Percentiles rank a stretch among this genome's conserved stretches.
Conservation (phyloP, 2,888 invertebrate genomes). For the Drosophila seclusa region DNA sequence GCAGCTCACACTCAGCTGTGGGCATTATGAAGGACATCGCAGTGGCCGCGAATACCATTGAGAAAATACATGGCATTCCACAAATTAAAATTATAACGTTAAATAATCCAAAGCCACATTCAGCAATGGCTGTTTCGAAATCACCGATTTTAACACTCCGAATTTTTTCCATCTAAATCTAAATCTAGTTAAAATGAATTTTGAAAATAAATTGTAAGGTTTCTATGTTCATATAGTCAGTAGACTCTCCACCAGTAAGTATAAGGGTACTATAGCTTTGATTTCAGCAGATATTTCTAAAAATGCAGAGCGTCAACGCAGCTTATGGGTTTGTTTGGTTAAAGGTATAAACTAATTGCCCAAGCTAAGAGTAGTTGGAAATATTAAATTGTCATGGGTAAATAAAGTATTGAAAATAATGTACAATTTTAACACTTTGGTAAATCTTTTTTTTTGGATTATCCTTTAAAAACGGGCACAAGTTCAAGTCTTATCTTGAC, state of each 20-base stretch:
- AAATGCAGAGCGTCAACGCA: not conserved
- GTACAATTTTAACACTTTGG: not conserved
- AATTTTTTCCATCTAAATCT: conserved; percentile 32
- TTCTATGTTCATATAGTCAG: conserved; percentile 1
- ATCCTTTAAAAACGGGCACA: not conserved
- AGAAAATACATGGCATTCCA: conserved; percentile 88
- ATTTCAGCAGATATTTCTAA: not conserved
- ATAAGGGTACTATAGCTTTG: not conserved
- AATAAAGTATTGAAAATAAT: not conserved
- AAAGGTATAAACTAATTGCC: not conserved
- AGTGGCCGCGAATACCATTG: conserved; percentile 89
- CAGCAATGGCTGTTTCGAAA: conserved; percentile 89
- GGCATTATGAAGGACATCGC: conserved; percentile 90
- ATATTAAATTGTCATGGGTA: not conserved
- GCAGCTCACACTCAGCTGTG: conserved; percentile 90
- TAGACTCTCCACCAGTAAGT: not conserved
- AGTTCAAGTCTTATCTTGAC: not conserved
- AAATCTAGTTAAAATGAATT: conserved; percentile 30
- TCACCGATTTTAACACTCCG: conserved; percentile 84
- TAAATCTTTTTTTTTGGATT: not conserved
- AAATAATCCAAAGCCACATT: conserved; percentile 89
- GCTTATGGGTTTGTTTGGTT: not conserved
- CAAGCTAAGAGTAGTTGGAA: not conserved
- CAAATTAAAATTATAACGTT: conserved; percentile 88
- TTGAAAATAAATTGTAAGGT: conserved; percentile 36